phyloP scores from a whole-genome alignment of 2,797 vertebrate genomes.

The Odontamblyopus rebecca region DNA sequence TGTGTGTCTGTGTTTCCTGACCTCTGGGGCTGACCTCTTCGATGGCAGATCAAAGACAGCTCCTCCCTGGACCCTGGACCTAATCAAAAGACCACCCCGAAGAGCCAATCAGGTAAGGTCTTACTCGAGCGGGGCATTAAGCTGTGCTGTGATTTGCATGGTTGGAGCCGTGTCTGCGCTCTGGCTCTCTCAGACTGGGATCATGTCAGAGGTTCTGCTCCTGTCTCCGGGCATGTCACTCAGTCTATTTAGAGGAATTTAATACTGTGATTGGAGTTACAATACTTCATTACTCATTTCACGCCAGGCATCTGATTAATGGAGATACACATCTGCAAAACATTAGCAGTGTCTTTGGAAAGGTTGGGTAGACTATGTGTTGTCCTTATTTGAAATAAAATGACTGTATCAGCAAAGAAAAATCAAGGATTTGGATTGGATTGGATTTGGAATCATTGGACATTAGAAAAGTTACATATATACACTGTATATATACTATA shows the following conservation, averaged over 20 bases:
- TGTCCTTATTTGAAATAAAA: neutral
- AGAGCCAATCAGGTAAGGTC: slow-evolving; percentile 67
- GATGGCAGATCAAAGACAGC: slow-evolving; percentile 65
- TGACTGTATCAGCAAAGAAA: slow-evolving; percentile 1
- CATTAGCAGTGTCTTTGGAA: slow-evolving; percentile 11
- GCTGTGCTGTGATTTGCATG: slow-evolving; percentile 28
- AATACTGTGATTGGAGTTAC: slow-evolving; percentile 38
- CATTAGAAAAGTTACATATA: neutral
- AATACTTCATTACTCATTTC: slow-evolving; percentile 43
- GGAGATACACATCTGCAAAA: slow-evolving; percentile 12
- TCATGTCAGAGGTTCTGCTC: slow-evolving; percentile 24
- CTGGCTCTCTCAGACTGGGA: slow-evolving; percentile 21
- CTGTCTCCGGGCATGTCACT: slow-evolving; percentile 34
- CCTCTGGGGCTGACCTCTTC: slow-evolving; percentile 60
- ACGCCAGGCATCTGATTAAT: slow-evolving; percentile 9
- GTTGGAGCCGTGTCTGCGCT: slow-evolving; percentile 19
- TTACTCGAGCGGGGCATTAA: slow-evolving; percentile 55
- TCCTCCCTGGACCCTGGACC: slow-evolving; percentile 51
- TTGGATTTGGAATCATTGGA: neutral
- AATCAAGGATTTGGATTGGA: neutral
- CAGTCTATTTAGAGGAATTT: slow-evolving; percentile 23
- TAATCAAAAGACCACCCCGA: slow-evolving; percentile 69
- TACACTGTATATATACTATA: too few relatives aligned
- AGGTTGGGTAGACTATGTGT: neutral
- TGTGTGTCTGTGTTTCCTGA: slow-evolving; percentile 28